Evolutionary conservation across 2,797 vertebrate genomes (phyloP), one percentile per base, ranked within the genome.

Genomic region (Masticophis lateralis): DNA sequence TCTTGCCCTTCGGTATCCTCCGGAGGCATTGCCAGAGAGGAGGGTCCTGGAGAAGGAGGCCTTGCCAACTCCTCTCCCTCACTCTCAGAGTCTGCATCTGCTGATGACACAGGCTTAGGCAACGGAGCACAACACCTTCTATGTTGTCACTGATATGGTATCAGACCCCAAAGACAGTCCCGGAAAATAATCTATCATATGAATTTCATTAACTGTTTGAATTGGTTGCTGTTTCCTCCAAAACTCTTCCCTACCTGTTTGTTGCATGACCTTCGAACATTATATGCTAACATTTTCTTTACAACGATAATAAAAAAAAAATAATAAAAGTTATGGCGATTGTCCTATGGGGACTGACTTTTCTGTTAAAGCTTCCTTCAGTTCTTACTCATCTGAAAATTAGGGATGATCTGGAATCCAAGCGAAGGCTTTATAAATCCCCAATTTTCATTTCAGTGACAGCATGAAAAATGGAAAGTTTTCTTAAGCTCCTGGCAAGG

Each of bases 401-500:
- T 47, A 51, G 53, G 11, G 28, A 79, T n/a, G 57, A 61, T 14
- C 56, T n/a, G 55, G 20, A 59, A 86, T 56, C 12, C 53, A 32
- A 32, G 13, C 2, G 3, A 43, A 86, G 43, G 69, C 7, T 79
- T 79, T 88, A 51, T 61, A 60, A 92, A 32, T 87, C 25, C 2
- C 20, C 2, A 59, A 59, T 74, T 89, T 90, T 32, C 28, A 79
- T 87, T 51, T 32, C n/a, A 27, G 28, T 0, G 51, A 1, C 56
- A 47, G 22, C 13, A 37, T 7, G 61, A 91, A 91, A 91, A 96
- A 88, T 6, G 51, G 43, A 88, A 94, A 93, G 91, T 4, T 0
- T 22, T 83, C 57, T 93, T 91, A 69, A 86, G 51, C 90, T 88
- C 86, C 28, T 91, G 89, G 18, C 37, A 95, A 90, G 90, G 94